A percentile compares a stretch with the other conserved stretches of the same genome.
Evolutionary conservation across 2,797 vertebrate genomes (phyloP).

Genomic region (Gymnopithys bicolor): DNA sequence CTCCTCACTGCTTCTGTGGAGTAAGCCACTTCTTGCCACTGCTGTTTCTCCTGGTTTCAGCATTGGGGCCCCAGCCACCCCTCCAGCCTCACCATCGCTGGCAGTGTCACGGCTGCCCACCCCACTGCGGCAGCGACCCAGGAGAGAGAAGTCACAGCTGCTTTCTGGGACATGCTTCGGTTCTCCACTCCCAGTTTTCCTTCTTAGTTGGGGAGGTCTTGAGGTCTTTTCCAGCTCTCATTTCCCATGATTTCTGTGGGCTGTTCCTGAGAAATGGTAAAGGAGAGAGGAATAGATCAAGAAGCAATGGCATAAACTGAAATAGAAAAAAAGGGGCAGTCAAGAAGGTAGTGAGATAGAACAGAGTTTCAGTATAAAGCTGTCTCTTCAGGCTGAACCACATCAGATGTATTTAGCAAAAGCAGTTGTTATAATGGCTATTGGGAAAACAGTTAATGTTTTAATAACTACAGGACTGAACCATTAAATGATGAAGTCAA

Average conservation of each 20-base stretch:
- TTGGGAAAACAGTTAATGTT: constrained; percentile 15
- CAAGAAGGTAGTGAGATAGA: not conserved
- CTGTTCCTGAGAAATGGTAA: not conserved
- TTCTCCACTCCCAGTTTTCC: no score
- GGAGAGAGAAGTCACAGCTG: no score
- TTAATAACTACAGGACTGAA: constrained; percentile 15
- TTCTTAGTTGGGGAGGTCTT: no score
- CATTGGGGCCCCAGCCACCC: no score
- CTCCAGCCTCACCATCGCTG: no score
- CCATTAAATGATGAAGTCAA: constrained; percentile 6
- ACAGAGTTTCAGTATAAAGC: not conserved
- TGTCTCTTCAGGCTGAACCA: not conserved
- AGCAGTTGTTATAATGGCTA: not conserved
- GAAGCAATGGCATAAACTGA: not conserved
- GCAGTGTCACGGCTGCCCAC: no score
- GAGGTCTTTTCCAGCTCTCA: not conserved
- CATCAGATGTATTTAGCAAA: not conserved
- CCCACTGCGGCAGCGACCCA: no score
- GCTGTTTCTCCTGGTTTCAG: no score
- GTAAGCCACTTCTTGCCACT: no score
- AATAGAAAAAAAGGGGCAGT: not conserved
- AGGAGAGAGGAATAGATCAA: not conserved
- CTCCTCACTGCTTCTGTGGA: no score
- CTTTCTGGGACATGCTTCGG: no score
- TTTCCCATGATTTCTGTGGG: not conserved